These are phyloP conservation scores for Orthosia gracilis DNA, from an alignment of 2,888 invertebrate genomes.

Conservation along the genomic window DNA sequence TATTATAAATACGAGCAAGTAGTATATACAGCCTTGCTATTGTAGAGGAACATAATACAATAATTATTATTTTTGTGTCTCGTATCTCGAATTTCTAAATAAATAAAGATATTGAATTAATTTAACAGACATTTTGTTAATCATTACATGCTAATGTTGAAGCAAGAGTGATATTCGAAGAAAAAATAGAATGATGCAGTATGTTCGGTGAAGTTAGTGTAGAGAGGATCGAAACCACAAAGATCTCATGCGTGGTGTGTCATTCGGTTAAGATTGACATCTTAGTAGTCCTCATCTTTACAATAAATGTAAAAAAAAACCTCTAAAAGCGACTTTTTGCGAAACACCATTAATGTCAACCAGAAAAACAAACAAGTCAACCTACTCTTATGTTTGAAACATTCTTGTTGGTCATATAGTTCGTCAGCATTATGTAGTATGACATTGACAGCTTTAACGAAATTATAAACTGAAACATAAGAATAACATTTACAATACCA, in stretches of 20 bases:
- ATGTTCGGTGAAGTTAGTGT: not conserved
- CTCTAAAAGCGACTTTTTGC: too few species aligned
- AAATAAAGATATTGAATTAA: not conserved
- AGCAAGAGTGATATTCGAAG: not conserved
- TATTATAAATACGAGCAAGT: conserved; percentile 32
- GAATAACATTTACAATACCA: not conserved
- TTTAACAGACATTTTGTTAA: not conserved
- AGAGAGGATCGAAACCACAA: not conserved
- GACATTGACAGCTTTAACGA: not conserved
- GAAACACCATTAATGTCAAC: too few species aligned
- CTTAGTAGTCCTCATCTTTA: too few species aligned
- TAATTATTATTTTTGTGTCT: conserved; percentile 1
- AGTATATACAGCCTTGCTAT: not conserved
- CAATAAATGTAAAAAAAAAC: too few species aligned
- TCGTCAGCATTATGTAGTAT: conserved; percentile 15
- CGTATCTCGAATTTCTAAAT: conserved; percentile 1
- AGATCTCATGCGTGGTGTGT: not conserved
- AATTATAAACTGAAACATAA: conserved; percentile 26
- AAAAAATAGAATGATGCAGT: not conserved
- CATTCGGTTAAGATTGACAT: too few species aligned
- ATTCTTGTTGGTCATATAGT: not conserved
- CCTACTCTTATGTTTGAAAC: conserved; percentile 1
- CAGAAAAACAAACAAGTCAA: not conserved
- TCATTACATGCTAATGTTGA: too few species aligned
- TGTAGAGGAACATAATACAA: not conserved